Evolutionary conservation across 2,888 invertebrate genomes (phyloP).

Genomic region (Drosophila longiperda): DNA sequence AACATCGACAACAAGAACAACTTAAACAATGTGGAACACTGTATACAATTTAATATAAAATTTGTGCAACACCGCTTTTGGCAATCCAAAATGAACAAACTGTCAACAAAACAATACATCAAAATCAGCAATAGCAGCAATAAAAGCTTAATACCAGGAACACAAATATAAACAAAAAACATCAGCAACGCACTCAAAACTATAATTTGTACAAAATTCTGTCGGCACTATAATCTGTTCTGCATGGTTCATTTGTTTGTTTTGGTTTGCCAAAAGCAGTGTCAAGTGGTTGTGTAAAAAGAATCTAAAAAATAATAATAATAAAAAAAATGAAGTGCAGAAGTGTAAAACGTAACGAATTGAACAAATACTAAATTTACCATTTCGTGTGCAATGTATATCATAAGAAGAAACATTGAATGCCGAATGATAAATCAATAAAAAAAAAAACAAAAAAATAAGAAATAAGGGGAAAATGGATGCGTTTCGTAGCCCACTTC

Average conservation of each 20-base stretch:
- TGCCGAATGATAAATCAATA: slow-evolving; percentile 27
- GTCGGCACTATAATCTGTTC: slow-evolving; percentile 24
- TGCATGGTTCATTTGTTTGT: slow-evolving; percentile 1
- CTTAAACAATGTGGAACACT: slow-evolving; percentile 3
- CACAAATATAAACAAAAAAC: not conserved
- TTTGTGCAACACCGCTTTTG: slow-evolving; percentile 57
- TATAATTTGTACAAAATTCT: slow-evolving; percentile 38
- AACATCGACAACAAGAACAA: slow-evolving; percentile 8
- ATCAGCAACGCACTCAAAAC: slow-evolving; percentile 27
- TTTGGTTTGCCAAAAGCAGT: slow-evolving; percentile 68
- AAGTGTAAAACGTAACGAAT: slow-evolving; percentile 25
- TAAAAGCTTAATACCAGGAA: not conserved
- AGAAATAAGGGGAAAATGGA: slow-evolving; percentile 23
- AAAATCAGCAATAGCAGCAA: not conserved
- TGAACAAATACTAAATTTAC: slow-evolving; percentile 34
- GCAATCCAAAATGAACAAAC: slow-evolving; percentile 31
- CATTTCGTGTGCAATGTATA: slow-evolving; percentile 61
- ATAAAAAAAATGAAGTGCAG: slow-evolving; percentile 21
- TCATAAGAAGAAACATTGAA: slow-evolving; percentile 33
- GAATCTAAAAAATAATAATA: slow-evolving; percentile 33
- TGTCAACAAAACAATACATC: not conserved
- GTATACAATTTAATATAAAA: slow-evolving; percentile 16
- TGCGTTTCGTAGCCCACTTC: slow-evolving; percentile 32
- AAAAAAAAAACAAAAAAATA: slow-evolving; percentile 19
- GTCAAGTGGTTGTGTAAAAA: slow-evolving; percentile 67